Percentiles rank a stretch among this genome's conserved stretches.
These are phyloP conservation scores for Umimayanthus chanpuru DNA, from an alignment of 92 coral and sea anemone genomes.

Conservation along the genomic window DNA sequence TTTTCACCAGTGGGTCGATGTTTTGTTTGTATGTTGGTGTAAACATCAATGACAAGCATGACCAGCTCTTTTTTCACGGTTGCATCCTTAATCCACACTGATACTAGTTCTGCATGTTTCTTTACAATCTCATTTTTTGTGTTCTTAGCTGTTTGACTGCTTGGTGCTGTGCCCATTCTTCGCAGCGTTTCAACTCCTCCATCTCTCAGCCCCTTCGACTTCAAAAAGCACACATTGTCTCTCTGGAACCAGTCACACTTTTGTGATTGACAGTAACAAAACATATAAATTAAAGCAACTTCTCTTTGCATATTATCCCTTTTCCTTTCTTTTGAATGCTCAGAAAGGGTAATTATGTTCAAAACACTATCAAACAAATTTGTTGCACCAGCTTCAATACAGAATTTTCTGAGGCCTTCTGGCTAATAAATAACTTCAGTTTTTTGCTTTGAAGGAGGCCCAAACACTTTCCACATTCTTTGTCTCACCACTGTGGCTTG, in stretches of 20 bases:
- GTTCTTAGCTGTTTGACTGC: not conserved
- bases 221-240: not conserved
- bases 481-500: too few relatives aligned
- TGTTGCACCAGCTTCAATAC: too few relatives aligned
- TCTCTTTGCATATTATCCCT: not conserved
- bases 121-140: not conserved
- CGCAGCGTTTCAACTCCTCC: conserved; percentile 12
- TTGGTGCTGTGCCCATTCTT: too few relatives aligned
- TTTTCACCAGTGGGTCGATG: too few relatives aligned
- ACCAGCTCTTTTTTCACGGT: conserved; percentile 3
- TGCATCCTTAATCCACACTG: not conserved
- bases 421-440: too few relatives aligned
- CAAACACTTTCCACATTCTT: too few relatives aligned
- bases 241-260: not conserved
- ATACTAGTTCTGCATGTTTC: not conserved
- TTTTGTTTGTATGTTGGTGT: too few relatives aligned
- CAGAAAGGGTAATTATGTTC: not conserved
- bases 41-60: too few relatives aligned
- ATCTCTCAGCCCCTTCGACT: conserved; percentile 1
- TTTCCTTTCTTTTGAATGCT: conserved; percentile 17
- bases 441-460: too few relatives aligned
- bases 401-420: too few relatives aligned
- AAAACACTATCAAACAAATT: not conserved
- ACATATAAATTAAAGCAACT: conserved; percentile 2
- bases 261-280: conserved; percentile 25